These are phyloP conservation scores for Onychomys torridus DNA, from an alignment of 2,797 vertebrate genomes.

Conservation along the genomic window DNA sequence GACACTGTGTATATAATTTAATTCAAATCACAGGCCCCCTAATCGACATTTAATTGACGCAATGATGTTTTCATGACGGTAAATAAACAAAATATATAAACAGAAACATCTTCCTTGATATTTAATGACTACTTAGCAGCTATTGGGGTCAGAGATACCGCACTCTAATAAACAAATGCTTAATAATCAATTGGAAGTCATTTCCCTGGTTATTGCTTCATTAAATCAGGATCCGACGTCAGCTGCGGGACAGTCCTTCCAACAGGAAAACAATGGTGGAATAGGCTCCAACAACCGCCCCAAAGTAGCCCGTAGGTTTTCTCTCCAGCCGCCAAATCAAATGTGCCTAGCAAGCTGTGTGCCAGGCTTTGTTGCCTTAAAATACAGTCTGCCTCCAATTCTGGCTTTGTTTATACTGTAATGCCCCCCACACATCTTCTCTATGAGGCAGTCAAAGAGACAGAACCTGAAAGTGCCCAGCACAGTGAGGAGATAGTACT, in stretches of 20 bases:
- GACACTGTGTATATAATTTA: slow-evolving; percentile 79
- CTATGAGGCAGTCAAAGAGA: background rate
- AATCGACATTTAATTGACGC: slow-evolving; percentile 89
- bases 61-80: slow-evolving; percentile 83
- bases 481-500: background rate
- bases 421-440: background rate
- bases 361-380: background rate
- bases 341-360: background rate
- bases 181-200: slow-evolving; percentile 89
- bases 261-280: slow-evolving; percentile 5
- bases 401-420: background rate
- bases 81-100: slow-evolving; percentile 89
- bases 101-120: slow-evolving; percentile 85
- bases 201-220: slow-evolving; percentile 86
- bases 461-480: background rate
- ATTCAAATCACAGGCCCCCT: slow-evolving; percentile 82
- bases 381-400: background rate
- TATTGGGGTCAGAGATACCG: slow-evolving; percentile 85
- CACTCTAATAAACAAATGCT: slow-evolving; percentile 88
- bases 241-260: slow-evolving; percentile 46
- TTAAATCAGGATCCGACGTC: slow-evolving; percentile 84
- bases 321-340: background rate
- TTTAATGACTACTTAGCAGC: slow-evolving; percentile 84
- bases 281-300: background rate
- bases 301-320: fast-evolving